Evolutionary conservation across 2,113 vertebrate genomes (phyloP), one percentile per base, ranked within the genome.

Genomic region (Laticauda colubrina): DNA sequence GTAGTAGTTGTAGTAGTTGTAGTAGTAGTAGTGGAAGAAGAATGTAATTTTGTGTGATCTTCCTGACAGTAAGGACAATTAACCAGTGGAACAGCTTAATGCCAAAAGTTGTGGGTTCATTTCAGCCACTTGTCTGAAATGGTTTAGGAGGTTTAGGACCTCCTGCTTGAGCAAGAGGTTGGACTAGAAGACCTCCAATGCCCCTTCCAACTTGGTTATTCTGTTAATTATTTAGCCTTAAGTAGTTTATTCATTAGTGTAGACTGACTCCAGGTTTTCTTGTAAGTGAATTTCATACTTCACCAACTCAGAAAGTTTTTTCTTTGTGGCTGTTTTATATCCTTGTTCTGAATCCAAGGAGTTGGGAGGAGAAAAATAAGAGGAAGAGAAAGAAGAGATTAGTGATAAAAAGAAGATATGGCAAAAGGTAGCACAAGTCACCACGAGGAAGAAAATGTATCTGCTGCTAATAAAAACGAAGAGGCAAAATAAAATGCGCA

Each of bases 1-100:
- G 15, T 2, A 8, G 0, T 3, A 1, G 1, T 11, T n/a, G n/a
- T 15, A 29, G 1, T 5, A 48, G 26, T 29, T 8, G 45, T 4
- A 45, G 45, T 4, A 0, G 45, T 4, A 45, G 45, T 4, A 45
- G 45, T 4, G 5, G 45, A 45, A 29, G 1, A 12, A 48, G 14
- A 29, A 20, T 39, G 3, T 21, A 34, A 39, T n/a, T 57, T 57
- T 56, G 20, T 56, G n/a, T 89, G 54, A 88, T 34, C 34, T 88
- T 64, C 26, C 59, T 29, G 3, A 64, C 59, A 10, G 10, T 3
- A 26, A 57, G 21, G 5, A 57, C 59, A 61, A 61, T 61, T 61
- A 29, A 64, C 11, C 10, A 29, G 26, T 64, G 10, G 26, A 64
- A 64, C 4, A 1, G 11, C 26, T 64, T 64, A 10, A 0, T 10